Evolutionary conservation across 2,113 vertebrate genomes (phyloP).

Genomic region (Apodemus sylvaticus): DNA sequence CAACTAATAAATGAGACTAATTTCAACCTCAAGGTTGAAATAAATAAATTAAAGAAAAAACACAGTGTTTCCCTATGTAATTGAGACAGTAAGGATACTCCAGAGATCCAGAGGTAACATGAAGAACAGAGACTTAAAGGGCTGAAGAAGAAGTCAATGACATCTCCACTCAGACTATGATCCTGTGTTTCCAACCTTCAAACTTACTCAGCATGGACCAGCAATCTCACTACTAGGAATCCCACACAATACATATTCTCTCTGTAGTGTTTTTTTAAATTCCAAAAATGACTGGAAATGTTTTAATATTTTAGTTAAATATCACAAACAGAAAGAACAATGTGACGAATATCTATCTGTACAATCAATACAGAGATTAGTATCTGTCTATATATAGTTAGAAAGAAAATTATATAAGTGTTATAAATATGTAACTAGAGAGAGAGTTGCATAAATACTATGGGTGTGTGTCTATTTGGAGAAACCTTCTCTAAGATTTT

Average conservation of each 20-base stretch:
- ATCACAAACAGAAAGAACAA: background rate
- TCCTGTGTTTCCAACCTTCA: background rate
- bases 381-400: background rate
- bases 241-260: background rate
- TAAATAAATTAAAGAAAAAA: background rate
- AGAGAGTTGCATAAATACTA: background rate
- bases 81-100: background rate
- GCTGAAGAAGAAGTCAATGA: background rate
- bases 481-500: background rate
- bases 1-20: background rate
- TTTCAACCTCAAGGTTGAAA: background rate
- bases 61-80: background rate
- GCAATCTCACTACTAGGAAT: background rate
- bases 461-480: background rate
- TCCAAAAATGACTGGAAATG: background rate
- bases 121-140: background rate
- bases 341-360: background rate
- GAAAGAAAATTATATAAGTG: background rate
- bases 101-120: background rate
- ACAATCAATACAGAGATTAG: background rate
- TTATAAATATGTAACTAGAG: background rate
- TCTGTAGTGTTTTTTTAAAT: background rate
- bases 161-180: too few relatives aligned
- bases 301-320: background rate
- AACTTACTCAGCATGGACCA: background rate